Percentiles rank a stretch among this genome's conserved stretches.
Evolutionary conservation across 2,797 vertebrate species (phyloP).

Genomic region (Helostoma temminkii): DNA sequence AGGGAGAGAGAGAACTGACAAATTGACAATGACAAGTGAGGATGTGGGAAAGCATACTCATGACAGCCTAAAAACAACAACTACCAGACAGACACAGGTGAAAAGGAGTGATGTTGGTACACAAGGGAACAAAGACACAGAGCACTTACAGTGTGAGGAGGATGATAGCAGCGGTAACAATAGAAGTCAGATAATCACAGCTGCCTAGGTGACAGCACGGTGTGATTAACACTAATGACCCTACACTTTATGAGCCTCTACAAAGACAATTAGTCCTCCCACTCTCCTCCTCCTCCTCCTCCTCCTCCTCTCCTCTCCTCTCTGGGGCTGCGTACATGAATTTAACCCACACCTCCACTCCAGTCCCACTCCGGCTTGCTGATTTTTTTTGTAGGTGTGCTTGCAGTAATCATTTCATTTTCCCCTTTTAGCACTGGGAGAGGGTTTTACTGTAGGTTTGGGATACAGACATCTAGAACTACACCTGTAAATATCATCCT

Average conservation of each 20-base stretch:
- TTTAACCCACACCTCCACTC: conserved; percentile 53
- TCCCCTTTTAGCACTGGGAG: not conserved
- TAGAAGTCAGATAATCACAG: conserved; percentile 76
- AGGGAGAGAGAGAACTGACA: conserved; percentile 23
- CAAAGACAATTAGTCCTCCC: conserved; percentile 74
- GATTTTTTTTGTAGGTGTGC: not conserved
- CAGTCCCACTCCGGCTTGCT: conserved; percentile 22
- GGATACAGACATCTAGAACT: not conserved
- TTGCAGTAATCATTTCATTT: conserved; percentile 15
- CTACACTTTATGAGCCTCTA: conserved; percentile 77
- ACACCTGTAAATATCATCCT: conserved; percentile 2
- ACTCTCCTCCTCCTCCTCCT: conserved; percentile 58
- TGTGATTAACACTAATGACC: conserved; percentile 85
- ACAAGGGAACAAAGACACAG: conserved; percentile 45
- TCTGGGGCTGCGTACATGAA: conserved; percentile 42
- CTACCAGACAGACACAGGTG: conserved; percentile 38
- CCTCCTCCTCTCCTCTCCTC: conserved; percentile 35
- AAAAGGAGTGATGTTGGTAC: conserved; percentile 39
- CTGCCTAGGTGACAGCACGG: conserved; percentile 79
- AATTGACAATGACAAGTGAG: conserved; percentile 25
- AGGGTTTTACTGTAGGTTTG: not conserved
- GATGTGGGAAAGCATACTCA: conserved; percentile 23
- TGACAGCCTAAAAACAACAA: conserved; percentile 41
- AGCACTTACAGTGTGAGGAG: conserved; percentile 43
- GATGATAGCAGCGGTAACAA: conserved; percentile 55